Evolutionary conservation across 2,888 invertebrate species (phyloP).

Genomic region (Drosophila infuscata): DNA sequence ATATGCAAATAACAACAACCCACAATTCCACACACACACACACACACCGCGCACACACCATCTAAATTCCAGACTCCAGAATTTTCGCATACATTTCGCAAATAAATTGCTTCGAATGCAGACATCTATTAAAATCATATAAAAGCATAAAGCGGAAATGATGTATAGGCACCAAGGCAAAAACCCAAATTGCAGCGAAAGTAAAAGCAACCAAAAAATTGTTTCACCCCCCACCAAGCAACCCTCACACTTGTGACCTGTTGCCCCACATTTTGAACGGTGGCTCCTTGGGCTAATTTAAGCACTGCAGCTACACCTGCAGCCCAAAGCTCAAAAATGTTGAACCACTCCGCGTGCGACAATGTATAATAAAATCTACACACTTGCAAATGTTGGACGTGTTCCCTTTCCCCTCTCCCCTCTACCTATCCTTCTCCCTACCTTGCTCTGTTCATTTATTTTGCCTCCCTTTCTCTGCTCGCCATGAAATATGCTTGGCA

Average conservation of each 20-base stretch:
- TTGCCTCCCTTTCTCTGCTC: neutral
- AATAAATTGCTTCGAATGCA: constrained; percentile 75
- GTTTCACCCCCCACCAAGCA: constrained; percentile 17
- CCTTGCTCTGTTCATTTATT: neutral
- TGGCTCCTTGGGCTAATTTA: constrained; percentile 65
- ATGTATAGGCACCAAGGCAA: constrained; percentile 58
- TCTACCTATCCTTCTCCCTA: neutral
- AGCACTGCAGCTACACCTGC: constrained; percentile 58
- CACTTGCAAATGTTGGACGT: constrained; percentile 70
- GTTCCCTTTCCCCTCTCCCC: constrained; percentile 14
- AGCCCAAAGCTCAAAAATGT: constrained; percentile 1
- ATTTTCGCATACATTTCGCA: constrained; percentile 39
- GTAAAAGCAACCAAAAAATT: constrained; percentile 44
- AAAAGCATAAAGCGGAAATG: constrained; percentile 77
- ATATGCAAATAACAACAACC: constrained; percentile 71
- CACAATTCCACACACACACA: constrained; percentile 18
- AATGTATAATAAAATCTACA: constrained; percentile 72
- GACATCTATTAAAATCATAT: constrained; percentile 78
- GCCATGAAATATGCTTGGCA: constrained; percentile 72
- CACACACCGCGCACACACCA: constrained; percentile 3
- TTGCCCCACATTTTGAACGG: constrained; percentile 63
- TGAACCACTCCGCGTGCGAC: constrained; percentile 34
- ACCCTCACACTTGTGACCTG: constrained; percentile 57
- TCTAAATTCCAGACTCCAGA: constrained; percentile 29
- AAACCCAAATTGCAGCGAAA: constrained; percentile 54